A percentile compares a stretch with the other conserved stretches of the same genome.
Conservation (phyloP, 2,113 vertebrate species). For the Puntigrus tetrazona region DNA sequence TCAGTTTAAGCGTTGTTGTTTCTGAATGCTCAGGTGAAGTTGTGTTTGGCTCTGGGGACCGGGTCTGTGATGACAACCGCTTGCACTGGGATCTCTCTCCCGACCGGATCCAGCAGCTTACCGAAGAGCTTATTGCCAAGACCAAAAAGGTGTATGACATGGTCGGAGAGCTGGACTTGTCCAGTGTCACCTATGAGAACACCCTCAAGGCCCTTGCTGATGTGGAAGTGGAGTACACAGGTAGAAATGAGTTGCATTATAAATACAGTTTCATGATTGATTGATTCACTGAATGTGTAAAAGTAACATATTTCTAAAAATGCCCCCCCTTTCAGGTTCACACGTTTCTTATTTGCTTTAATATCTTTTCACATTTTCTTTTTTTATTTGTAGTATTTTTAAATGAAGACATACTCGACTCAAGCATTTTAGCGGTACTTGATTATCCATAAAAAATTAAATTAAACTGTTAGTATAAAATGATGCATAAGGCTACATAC, state of each 20-base stretch:
- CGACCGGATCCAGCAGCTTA: constrained; percentile 77
- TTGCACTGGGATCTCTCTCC: constrained; percentile 89
- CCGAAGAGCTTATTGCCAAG: constrained; percentile 77
- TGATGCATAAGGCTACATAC: neutral
- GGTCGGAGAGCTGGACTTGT: constrained; percentile 78
- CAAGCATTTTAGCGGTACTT: neutral
- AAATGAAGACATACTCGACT: neutral
- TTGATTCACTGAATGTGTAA: too few species aligned
- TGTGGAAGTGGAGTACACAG: constrained; percentile 91
- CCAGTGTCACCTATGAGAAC: constrained; percentile 82
- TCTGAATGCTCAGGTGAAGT: constrained; percentile 71
- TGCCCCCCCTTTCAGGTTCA: too few species aligned
- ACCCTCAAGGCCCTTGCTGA: constrained; percentile 88
- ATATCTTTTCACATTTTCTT: neutral
- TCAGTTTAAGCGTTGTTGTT: neutral
- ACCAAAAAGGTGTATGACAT: constrained; percentile 89
- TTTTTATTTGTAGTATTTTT: neutral
- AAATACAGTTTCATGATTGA: neutral
- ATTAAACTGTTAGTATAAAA: neutral
- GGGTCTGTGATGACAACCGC: constrained; percentile 66
- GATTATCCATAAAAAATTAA: neutral
- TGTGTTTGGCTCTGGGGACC: constrained; percentile 65
- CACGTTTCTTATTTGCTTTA: too few species aligned
- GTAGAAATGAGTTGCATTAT: constrained; percentile 63
- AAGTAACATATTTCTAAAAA: too few species aligned